Evolutionary conservation across 53 echinoderm and acorn worm genomes (phyloP), one percentile per base, ranked within the genome.

Genomic region (Astropecten irregularis): DNA sequence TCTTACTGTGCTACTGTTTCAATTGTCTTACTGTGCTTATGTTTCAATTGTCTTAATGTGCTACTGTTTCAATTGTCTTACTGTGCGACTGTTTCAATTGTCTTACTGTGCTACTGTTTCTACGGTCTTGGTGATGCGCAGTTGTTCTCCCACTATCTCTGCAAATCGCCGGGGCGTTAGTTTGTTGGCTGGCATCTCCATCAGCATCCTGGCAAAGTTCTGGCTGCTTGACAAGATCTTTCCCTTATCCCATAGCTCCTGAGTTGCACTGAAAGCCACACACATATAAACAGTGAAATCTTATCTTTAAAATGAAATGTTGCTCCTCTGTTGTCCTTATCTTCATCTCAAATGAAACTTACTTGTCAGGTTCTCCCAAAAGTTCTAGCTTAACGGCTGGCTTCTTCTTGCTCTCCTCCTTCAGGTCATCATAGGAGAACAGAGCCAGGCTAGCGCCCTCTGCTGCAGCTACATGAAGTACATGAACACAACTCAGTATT

Each of bases 171-270:
- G 82, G 3, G 99, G 99, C 9, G 92, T 90, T 15, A 94, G 82
- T 61, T 83, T 88, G 57, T 99, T 99, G 16, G 99, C 99, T 16
- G 99, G 99, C 94, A 94, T 94, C 76, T 99, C 99, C 94, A 94
- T 99, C 81, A 99, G 57, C 22, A 35, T 94, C 31, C 94, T 57
- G 39, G 94, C 94, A 88, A 99, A 94, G 84, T 99, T 99, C 68
- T 99, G 99, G 29, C 94, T 82, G 15, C 86, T 44, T n/a, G 92
- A 94, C 37, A 88, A 71, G 25, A 73, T 86, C 62, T 82, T 37
- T 8, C 99, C 99, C 49, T 86, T 90, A 19, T 76, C 59, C 99
- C 99, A 99, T 14, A 49, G 23, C 19, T 73, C 81, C 13, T 18
- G 13, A 40, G 19, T 61, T 11, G 62, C 59, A 28, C 67, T 84